Percentiles rank a stretch among this genome's conserved stretches.
phyloP scores from a whole-genome alignment of 1,140 invertebrate genomes.

The Lucilia sericata region DNA sequence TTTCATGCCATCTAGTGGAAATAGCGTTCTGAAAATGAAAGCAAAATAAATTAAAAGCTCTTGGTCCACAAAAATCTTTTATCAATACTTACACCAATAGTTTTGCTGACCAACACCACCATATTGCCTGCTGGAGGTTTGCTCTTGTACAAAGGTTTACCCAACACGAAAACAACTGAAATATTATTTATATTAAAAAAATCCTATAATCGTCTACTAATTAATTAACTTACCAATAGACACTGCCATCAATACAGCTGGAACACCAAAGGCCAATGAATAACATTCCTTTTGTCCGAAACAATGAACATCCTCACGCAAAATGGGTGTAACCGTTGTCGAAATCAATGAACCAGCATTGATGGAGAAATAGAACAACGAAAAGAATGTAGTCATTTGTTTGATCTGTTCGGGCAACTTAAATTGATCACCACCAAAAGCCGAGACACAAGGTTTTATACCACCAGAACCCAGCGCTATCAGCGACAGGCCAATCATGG shows the following conservation, averaged over 20 bases:
- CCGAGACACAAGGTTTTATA: slow-evolving; percentile 97
- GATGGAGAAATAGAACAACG: slow-evolving; percentile 94
- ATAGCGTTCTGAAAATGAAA: slow-evolving; percentile 76
- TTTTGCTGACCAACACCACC: slow-evolving; percentile 82
- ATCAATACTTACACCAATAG: slow-evolving; percentile 80
- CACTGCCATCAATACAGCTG: slow-evolving; percentile 86
- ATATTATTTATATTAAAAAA: slow-evolving; percentile 69
- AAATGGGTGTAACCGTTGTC: slow-evolving; percentile 88
- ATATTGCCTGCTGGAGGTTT: slow-evolving; percentile 87
- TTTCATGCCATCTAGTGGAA: slow-evolving; percentile 72
- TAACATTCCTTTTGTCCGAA: slow-evolving; percentile 87
- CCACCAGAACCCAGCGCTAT: slow-evolving; percentile 94
- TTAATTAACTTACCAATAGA: slow-evolving; percentile 71
- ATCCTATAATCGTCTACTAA: background rate
- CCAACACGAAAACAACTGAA: slow-evolving; percentile 85
- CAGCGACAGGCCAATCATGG: slow-evolving; percentile 81
- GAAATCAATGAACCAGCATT: slow-evolving; percentile 93
- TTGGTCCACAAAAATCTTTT: slow-evolving; percentile 64
- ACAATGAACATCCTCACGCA: slow-evolving; percentile 86
- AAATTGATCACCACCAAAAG: slow-evolving; percentile 98
- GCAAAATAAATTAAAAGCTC: slow-evolving; percentile 69
- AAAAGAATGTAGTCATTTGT: slow-evolving; percentile 89
- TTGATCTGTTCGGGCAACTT: slow-evolving; percentile 81
- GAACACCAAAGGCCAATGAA: slow-evolving; percentile 91
- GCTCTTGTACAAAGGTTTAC: slow-evolving; percentile 83